A percentile compares a stretch with the other conserved stretches of the same genome.
phyloP scores from a whole-genome alignment of 2,888 invertebrate species.

The Punctoribates punctum region DNA sequence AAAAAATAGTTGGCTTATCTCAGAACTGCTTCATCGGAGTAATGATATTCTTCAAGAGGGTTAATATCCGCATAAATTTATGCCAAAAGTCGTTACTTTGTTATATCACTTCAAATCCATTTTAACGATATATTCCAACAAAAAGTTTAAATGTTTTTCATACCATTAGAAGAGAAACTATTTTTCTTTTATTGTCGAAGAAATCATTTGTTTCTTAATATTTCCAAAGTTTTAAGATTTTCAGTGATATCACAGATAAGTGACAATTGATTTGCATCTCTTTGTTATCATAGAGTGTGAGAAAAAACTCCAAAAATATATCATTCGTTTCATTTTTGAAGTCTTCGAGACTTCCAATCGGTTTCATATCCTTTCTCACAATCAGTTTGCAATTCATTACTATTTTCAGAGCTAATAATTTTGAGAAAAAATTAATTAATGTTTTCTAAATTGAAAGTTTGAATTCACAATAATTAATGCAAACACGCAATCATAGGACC shows the following conservation, averaged over 20 bases:
- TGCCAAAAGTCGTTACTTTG: constrained; percentile 33
- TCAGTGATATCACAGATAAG: too few relatives aligned
- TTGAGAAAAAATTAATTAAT: neutral
- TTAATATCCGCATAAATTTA: constrained; percentile 35
- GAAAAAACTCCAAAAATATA: neutral
- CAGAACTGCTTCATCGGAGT: neutral
- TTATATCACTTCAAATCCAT: constrained; percentile 24
- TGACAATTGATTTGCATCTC: neutral
- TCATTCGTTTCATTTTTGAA: neutral
- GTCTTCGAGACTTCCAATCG: neutral
- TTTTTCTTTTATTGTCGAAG: neutral
- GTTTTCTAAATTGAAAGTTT: neutral
- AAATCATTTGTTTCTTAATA: constrained; percentile 4
- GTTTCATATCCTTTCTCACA: neutral
- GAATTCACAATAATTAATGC: neutral
- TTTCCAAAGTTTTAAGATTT: too few relatives aligned
- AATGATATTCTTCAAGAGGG: constrained; percentile 26
- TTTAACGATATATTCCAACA: neutral
- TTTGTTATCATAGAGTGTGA: neutral
- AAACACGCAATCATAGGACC: neutral
- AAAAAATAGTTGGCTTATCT: constrained; percentile 25
- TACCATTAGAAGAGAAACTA: constrained; percentile 7
- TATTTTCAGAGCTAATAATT: neutral
- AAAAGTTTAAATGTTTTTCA: neutral
- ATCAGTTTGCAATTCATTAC: neutral